Base-by-base conservation (phyloP, 1,140 invertebrate species). In the Drosophila willistoni region DNA sequence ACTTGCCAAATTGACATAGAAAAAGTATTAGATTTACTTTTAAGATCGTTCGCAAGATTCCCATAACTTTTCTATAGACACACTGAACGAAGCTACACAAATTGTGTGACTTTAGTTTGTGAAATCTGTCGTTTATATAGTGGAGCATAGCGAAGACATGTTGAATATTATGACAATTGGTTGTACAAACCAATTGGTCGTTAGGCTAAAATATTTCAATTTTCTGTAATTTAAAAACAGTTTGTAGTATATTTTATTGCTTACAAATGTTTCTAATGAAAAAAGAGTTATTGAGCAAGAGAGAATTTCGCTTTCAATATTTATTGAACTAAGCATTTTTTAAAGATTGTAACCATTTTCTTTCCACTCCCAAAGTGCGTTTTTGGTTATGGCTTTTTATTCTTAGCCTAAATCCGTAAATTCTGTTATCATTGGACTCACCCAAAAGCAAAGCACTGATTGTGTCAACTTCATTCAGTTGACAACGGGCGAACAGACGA, bases 401-500 rank as follows among this genome's bases (percentile, higher is more conserved):
- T 29, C 29, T 3, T 7, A 22, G 17, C 44, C 17, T 12, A 22
- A 51, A 51, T 51, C 44, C 19, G 19, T 22, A 51, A 51, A 22
- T 51, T 51, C 44, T 51, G 7, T 22, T 22, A 51, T 51, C 44
- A 22, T 51, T 22, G 19, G 9, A 12, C 17, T 22, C 9, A 22
- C 9, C 7, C 9, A 51, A 22, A 12, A 51, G 3, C 65, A 70
- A 7, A 17, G 4, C 68, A 73, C 59, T 63, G 78, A 85, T 81
- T 79, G 78, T 79, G 22, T 25, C 22, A 75, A 44, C 47, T 64
- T 64, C 57, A 29, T 62, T 47, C 14, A 47, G 44, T 47, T 47
- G 44, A 47, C 44, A 47, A 44, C 4, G 14, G 34, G 34, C 44
- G 17, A 47, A 47, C 22, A 7, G 44, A 51, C 14, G 9, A 36